Percentiles rank a stretch among this genome's conserved stretches.
Evolutionary conservation across 2,797 vertebrate genomes (phyloP).

Genomic region (Helarctos malayanus): DNA sequence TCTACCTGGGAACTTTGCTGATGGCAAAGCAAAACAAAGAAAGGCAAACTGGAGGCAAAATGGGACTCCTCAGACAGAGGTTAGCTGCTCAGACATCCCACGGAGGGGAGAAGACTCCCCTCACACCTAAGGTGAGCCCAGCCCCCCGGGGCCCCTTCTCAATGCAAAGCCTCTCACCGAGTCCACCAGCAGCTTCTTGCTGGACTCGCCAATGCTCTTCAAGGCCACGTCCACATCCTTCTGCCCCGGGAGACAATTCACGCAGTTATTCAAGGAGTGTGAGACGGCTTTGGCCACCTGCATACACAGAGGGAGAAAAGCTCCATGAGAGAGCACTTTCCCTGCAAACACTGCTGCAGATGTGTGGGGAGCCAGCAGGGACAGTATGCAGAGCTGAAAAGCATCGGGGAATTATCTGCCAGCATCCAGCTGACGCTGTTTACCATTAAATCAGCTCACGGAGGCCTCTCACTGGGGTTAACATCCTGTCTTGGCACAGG

Average conservation of each 20-base stretch:
- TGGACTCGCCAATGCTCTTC: conserved; percentile 98
- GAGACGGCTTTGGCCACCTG: conserved; percentile 99
- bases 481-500: neutral
- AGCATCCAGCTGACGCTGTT: neutral
- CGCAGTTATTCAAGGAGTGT: conserved; percentile 98
- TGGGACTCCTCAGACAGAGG: neutral
- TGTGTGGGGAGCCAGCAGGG: neutral
- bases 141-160: neutral
- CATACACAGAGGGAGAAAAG: conserved; percentile 61
- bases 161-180: conserved; percentile 91
- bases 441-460: too few relatives aligned
- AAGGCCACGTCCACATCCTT: conserved; percentile 99
- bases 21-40: neutral
- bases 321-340: neutral
- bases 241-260: conserved; percentile 98
- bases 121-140: neutral
- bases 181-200: conserved; percentile 98
- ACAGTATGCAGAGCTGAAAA: neutral
- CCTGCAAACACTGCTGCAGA: neutral
- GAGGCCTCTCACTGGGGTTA: neutral
- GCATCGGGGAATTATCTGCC: neutral
- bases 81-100: neutral
- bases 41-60: neutral
- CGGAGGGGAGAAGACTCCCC: neutral
- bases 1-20: neutral